A percentile compares a stretch with the other conserved stretches of the same genome.
These are phyloP conservation scores for Dicrurus megarhynchus DNA, from an alignment of 2,113 vertebrate species.

Conservation along the genomic window DNA sequence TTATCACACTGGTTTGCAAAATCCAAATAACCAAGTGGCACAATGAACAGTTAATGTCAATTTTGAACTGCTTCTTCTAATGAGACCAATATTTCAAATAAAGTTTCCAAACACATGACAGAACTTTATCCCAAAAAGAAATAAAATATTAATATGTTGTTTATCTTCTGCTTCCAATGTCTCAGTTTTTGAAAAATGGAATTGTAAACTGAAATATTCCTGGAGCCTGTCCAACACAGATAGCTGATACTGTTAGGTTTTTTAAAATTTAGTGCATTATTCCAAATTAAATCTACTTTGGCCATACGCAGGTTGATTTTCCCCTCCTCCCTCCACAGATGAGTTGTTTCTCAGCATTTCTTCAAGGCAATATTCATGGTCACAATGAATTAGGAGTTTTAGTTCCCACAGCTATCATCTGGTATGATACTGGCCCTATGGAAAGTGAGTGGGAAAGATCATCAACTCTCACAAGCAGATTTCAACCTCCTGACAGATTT, in stretches of 20 bases:
- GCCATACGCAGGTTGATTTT: neutral
- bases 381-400: neutral
- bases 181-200: conserved; percentile 6
- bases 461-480: neutral
- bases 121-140: neutral
- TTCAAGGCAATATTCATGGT: neutral
- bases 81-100: neutral
- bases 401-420: neutral
- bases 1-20: neutral
- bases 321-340: neutral
- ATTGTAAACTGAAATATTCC: neutral
- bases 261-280: neutral
- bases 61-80: neutral
- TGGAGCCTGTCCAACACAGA: neutral
- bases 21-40: neutral
- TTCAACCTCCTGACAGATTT: neutral
- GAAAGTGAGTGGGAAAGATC: neutral
- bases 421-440: neutral
- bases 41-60: neutral
- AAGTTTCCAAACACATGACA: neutral
- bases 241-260: neutral
- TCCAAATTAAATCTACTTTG: neutral
- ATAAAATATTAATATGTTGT: neutral
- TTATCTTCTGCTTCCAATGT: neutral
- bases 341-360: neutral